These are phyloP conservation scores for Aphaenogaster rudis DNA, from an alignment of 1,140 invertebrate species.

Conservation along the genomic window DNA sequence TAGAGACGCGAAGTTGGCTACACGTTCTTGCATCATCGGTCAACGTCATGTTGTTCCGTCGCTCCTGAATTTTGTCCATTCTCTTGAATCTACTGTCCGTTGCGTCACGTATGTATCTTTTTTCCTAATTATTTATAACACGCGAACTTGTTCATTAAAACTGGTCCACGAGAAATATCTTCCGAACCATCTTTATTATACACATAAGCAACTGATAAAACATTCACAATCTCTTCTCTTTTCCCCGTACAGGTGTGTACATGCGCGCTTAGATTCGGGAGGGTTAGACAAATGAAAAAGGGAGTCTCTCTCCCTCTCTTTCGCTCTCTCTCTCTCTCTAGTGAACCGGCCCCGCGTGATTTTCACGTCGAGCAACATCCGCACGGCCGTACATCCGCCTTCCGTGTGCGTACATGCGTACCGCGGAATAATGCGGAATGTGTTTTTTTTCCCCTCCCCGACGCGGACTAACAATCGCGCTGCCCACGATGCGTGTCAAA, in stretches of 20 bases:
- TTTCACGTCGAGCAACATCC: conserved; percentile 51
- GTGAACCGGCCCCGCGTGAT: conserved; percentile 16
- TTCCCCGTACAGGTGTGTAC: neutral
- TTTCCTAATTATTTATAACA: conserved; percentile 11
- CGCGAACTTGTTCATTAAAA: conserved; percentile 2
- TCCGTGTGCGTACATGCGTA: conserved; percentile 59
- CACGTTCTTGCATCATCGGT: conserved; percentile 51
- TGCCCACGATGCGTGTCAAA: conserved; percentile 76
- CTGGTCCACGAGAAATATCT: neutral
- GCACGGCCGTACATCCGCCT: conserved; percentile 50
- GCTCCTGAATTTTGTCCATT: conserved; percentile 28
- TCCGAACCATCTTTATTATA: neutral
- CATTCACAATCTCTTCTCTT: neutral
- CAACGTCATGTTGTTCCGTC: conserved; percentile 38
- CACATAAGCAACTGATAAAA: neutral
- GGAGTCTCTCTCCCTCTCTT: neutral
- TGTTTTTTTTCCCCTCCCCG: conserved; percentile 28
- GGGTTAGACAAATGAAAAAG: neutral
- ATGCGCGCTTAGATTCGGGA: neutral
- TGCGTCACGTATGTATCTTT: neutral
- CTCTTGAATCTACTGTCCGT: conserved; percentile 3
- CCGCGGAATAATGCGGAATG: conserved; percentile 67
- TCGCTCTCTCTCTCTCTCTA: neutral
- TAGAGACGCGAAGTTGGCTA: conserved; percentile 15
- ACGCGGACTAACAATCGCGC: conserved; percentile 71